Evolutionary conservation across 53 echinoderm and acorn worm genomes (phyloP), one percentile per base, ranked within the genome.

Genomic region (Paelopatides confundens): DNA sequence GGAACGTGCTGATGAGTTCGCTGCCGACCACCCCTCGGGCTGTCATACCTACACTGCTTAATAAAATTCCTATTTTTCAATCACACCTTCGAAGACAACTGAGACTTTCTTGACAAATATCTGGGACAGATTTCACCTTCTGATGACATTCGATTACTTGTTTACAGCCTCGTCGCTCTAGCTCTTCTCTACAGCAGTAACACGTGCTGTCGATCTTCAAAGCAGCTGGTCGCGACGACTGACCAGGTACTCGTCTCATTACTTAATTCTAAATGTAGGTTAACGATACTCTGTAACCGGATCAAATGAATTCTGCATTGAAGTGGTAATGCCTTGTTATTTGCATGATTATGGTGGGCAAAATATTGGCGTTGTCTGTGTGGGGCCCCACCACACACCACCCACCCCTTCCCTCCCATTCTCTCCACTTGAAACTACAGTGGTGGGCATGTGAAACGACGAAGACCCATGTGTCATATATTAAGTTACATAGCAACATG

Each of bases 31-130:
- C 74, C 74, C 74, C 74, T 74, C 74, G 40, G 74, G 74, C 74
- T 74, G 74, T 74, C 74, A 74, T 39, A 40, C 74, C 74, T 39
- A 74, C 74, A 46, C 74, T 46, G 74, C 74, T 74, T 74, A 74
- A 74, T 74, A 74, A 74, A 74, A 74, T 74, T 74, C 74, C 74
- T 74, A 74, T 74, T 74, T 74, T 74, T 74, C 74, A 74, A 74
- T 74, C 74, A 74, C 74, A 74, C 74, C 74, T 74, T 46, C 10
- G 74, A 74, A 74, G 74, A 74, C 74, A 74, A 74, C 74, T 74
- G 74, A 74, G 74, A 74, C 74, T 74, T 74, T 74, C 74, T 74
- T 74, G 74, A 74, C 74, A 74, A 74, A 74, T 74, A 74, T 74
- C 74, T 74, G 74, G 74, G 74, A 74, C 74, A 74, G 74, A 36